Evolutionary conservation across 2,113 vertebrate species (phyloP), one percentile per base, ranked within the genome.

Genomic region (Neodon shergylaensis): DNA sequence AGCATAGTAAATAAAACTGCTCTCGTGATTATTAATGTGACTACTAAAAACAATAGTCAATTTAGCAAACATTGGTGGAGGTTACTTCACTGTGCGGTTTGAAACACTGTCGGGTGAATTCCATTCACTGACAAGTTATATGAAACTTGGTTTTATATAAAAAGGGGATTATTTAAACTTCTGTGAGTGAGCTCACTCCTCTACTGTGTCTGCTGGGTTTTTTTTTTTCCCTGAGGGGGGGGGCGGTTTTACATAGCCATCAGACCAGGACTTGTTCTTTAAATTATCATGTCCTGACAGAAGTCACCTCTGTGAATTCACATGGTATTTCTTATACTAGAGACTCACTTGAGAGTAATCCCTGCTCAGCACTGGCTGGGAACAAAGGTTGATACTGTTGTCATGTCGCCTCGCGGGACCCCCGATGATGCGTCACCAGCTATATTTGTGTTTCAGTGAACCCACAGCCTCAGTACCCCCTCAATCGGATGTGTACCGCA

Each of bases 401-500:
- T 22, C 65, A 26, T 36, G 21, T 49, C 52, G 66, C 52, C 65
- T 47, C 19, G 0, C 6, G 7, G 3, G 0, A 1, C 85, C 22
- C 39, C 92, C 66, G 63, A 78, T 0, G 2, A 22, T 26, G 76
- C 74, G n/a, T n/a, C 1, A 13, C 65, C 16, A 0, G 3, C 61
- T 31, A 0, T 36, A 47, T 95, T 52, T 92, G 94, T 91, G 81
- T 92, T 92, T 96, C 98, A 99, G 99, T 96, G 99, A 99, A 78
- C 98, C 98, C 84, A 88, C 99, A 44, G 97, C 95, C 85, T 98
- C 97, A 5, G 98, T 99, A 81, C 98, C 99, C 93, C 99, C 99
- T 2, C 98, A 99, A 9, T 99, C 99, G 0, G 99, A 99, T 0
- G 99, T 99, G 93, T 99, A 99, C 98, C 99, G 98, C 94, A 99